Base-by-base conservation (phyloP, 2,797 vertebrate genomes). In the Hybognathus amarus region DNA sequence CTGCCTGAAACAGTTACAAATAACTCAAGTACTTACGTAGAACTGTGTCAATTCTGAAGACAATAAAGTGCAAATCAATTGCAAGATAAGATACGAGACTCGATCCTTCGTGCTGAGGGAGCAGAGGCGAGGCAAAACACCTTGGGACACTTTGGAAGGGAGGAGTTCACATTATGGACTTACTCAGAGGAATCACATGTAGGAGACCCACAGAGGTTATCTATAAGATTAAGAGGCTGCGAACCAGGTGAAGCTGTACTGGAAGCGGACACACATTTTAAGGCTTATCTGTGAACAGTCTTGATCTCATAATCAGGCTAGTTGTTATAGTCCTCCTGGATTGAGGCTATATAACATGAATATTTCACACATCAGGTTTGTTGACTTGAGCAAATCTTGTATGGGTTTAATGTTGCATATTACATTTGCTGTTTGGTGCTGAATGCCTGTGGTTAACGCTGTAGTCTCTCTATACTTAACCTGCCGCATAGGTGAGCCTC, bases 271-370 rank as follows among this genome's bases (percentile, higher is more conserved):
- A 87, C 90, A 87, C 87, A 67, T 73, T 82, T 93, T 95, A 94
- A 94, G 93, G 94, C 93, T 93, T 92, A 90, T 90, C 89, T 93
- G 93, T 94, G 94, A 94, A 94, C 92, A 90, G 89, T 92, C 91
- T 89, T 85, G 89, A 87, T 84, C 79, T 81, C 81, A 56, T 61
- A 81, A 54, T 81, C 80, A 79, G 70, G 74, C 82, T 78, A 67
- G 84, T 77, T 84, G 61, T 75, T 78, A 59, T 79, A 84, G 71
- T 24, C 83, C 80, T 81, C 84, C 63, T 68, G 73, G 83, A 50
- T 38, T 20, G 56, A 33, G 66, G 73, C 85, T 83, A 15, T 38
- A 77, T 77, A 82, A 68, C 22, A 36, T 64, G 80, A 76, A 78
- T 71, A 47, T 59, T 33, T 63, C 20, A 82, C 56, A 73, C 66